Evolutionary conservation across 2,888 invertebrate species (phyloP).

Genomic region (Branchinecta sandiegonensis): DNA sequence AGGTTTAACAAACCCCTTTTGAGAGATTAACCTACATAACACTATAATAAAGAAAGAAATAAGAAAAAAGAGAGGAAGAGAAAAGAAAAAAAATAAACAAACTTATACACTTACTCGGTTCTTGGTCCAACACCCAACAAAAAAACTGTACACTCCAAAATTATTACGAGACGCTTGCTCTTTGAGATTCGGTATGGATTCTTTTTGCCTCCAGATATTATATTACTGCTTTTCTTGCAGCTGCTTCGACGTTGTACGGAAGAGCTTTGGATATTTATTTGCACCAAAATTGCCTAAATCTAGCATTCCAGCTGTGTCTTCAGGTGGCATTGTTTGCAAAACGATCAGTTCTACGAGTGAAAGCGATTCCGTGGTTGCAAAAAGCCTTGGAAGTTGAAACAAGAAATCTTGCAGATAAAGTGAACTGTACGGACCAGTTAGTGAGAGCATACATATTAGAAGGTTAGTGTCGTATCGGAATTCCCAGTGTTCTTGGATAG

Average conservation of each 20-base stretch:
- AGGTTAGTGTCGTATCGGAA: not conserved
- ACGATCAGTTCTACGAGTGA: not conserved
- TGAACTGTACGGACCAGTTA: not conserved
- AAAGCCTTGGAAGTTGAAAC: constrained; percentile 6
- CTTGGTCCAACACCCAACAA: too few species aligned
- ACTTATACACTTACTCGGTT: too few species aligned
- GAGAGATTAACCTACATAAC: too few species aligned
- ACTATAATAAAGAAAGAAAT: too few species aligned
- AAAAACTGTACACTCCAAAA: too few species aligned
- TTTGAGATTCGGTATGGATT: too few species aligned
- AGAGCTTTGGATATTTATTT: not conserved
- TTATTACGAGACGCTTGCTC: too few species aligned
- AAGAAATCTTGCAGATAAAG: not conserved
- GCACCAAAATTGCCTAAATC: not conserved
- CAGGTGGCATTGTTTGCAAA: not conserved
- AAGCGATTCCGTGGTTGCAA: constrained; percentile 1
- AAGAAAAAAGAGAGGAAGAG: too few species aligned
- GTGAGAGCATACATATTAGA: not conserved
- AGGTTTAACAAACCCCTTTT: too few species aligned
- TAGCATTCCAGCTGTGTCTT: constrained; percentile 7
- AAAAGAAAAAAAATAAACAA: too few species aligned
- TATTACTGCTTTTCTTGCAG: not conserved
- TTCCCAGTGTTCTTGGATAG: too few species aligned
- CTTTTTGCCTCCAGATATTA: too few species aligned
- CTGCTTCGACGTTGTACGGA: not conserved